Base-by-base conservation (phyloP, 2,113 vertebrate species). In the Gavialis gangeticus region DNA sequence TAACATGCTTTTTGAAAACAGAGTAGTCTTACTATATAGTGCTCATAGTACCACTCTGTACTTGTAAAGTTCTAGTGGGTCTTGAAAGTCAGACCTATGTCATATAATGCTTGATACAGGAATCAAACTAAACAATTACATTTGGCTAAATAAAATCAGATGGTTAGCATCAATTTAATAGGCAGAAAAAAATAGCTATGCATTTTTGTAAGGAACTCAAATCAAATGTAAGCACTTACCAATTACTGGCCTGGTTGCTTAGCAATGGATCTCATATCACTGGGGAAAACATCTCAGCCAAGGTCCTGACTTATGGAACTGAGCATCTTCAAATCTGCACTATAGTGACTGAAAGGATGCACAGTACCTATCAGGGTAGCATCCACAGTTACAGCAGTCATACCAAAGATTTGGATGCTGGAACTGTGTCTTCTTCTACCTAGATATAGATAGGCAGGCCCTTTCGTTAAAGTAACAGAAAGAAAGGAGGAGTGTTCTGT, bases 241-340 rank as follows among this genome's bases (percentile, higher is more conserved):
- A 96, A 89, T 96, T 96, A 97, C 93, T 67, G 88, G 90, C 80
- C 82, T 28, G 24, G 93, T 97, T 97, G 97, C 90, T 94, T 97
- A 92, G 94, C 92, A 97, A 97, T 85, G 21, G 62, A 89, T 78
- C 87, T 85, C 89, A 24, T 80, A 82, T 84, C 75, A 86, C 59
- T 55, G 16, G 80, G 78, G 88, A 37, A 85, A 95, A 93, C 25
- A 75, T 85, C 82, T 90, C 46, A 88, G 80, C 58, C 75, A 82
- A 92, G 21, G 75, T n/a, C 73, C 11, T 37, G n/a, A 78, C 54
- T 16, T 75, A 83, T 19, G 87, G 34, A 91, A 10, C 77, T 81
- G 22, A 92, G n/a, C 3, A 88, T 28, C 27, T 12, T 87, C 91
- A 24, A 46, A 89, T 79, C 92, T 93, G n/a, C 37, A 9, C 5